A percentile compares a stretch with the other conserved stretches of the same genome.
Conservation (phyloP, 2,113 vertebrate species). For the Thomomys bottae region DNA sequence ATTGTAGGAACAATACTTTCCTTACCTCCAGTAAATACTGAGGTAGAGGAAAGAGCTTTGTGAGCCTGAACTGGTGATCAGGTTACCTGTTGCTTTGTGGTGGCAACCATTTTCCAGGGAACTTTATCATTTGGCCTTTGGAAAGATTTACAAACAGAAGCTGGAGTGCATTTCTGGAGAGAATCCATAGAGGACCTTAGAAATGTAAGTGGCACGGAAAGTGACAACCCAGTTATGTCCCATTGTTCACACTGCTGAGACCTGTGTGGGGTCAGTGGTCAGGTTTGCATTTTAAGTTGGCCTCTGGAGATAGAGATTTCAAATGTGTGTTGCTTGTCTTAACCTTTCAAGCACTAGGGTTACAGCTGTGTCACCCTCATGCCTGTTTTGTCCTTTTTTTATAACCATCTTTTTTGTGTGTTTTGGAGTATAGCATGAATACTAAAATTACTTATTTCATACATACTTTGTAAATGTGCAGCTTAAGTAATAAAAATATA, state of each 20-base stretch:
- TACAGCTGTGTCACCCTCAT: too few relatives aligned
- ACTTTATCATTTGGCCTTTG: constrained; percentile 22
- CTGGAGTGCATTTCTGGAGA: neutral
- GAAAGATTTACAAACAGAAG: neutral
- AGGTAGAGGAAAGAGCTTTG: neutral
- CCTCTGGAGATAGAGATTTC: too few relatives aligned
- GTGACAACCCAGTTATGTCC: neutral
- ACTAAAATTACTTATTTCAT: too few relatives aligned
- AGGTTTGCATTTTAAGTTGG: neutral
- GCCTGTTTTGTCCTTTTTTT: neutral
- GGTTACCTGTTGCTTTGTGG: neutral
- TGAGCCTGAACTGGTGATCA: neutral
- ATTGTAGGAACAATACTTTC: neutral
- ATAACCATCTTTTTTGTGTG: neutral
- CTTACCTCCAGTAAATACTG: neutral
- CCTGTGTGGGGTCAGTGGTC: neutral
- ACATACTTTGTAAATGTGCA: too few relatives aligned
- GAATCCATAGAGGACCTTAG: neutral
- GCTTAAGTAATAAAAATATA: neutral
- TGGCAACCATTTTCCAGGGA: neutral
- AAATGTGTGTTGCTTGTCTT: too few relatives aligned
- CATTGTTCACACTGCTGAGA: neutral
- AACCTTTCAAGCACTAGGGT: too few relatives aligned
- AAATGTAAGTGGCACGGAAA: neutral
- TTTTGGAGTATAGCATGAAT: constrained; percentile 22